Evolutionary conservation across 2,888 invertebrate species (phyloP), one percentile per base, ranked within the genome.

Genomic region (Eristalinus aeneus): DNA sequence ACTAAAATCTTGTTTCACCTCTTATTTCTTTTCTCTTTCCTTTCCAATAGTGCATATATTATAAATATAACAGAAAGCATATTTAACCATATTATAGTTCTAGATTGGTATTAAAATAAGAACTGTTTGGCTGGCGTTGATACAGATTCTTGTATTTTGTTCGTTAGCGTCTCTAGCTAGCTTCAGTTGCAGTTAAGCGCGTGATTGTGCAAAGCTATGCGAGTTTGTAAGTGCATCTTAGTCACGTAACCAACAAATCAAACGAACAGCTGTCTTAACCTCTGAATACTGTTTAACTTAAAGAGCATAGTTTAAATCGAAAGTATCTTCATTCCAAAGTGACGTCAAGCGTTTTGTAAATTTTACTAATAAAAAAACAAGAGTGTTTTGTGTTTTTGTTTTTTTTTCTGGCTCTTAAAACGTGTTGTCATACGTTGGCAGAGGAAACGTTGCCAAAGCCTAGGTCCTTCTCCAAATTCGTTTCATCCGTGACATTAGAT

Each of bases 41-140:
- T 77, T 86, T 74, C 46, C 77, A 82, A 78, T 78, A 82, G 86
- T 82, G 77, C 81, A 86, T 86, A 86, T 74, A 81, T 74, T 71
- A 80, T 80, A 72, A 68, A 72, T 46, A 46, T 71, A 79, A 67
- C 61, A 67, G 54, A 56, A 61, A 67, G 11, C 58, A 83, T 81
- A 85, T 81, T 76, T 85, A 85, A 80, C 39, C 85, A 53, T 64
- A 73, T 60, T 68, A 36, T 76, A 85, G 80, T 32, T 64, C 34
- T 83, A 73, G 36, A 78, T 68, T 22, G 68, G 73, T 78, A 78
- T 78, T 77, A 64, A 71, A 67, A 54, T 64, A 76, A 69, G 58
- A 73, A 69, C 53, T 36, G 22, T 68, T 75, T 75, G 71, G 76
- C 63, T 72, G 80, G 73, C 80, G 73, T 80, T 68, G 46, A 11